phyloP scores from a whole-genome alignment of 2,888 invertebrate species.

The Drosophila putrida region DNA sequence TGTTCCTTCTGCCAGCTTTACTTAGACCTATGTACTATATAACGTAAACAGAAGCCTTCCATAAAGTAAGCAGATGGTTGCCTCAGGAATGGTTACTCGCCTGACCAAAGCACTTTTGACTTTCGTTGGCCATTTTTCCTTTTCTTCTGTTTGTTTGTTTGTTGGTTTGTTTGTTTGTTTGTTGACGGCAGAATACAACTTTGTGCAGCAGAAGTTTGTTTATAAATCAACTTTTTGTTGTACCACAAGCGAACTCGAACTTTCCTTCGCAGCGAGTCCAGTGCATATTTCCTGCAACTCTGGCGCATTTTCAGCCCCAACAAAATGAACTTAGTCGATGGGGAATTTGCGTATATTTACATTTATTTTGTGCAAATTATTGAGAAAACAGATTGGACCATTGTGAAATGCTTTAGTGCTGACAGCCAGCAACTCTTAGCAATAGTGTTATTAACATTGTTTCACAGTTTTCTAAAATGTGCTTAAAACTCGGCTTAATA shows the following conservation, averaged over 20 bases:
- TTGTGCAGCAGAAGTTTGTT: constrained; percentile 69
- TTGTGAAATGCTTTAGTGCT: constrained; percentile 24
- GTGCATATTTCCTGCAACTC: constrained; percentile 45
- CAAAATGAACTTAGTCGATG: constrained; percentile 45
- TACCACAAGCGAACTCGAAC: constrained; percentile 27
- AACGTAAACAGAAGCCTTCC: not conserved
- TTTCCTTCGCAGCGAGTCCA: constrained; percentile 23
- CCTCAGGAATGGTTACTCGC: constrained; percentile 4
- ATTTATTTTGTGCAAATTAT: constrained; percentile 69
- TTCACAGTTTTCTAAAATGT: not conserved
- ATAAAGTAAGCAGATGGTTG: constrained; percentile 24
- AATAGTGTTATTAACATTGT: constrained; percentile 10
- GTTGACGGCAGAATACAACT: constrained; percentile 64
- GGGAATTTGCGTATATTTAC: constrained; percentile 56
- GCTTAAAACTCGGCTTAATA: constrained; percentile 7
- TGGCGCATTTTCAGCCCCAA: constrained; percentile 19
- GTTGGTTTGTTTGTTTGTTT: constrained; percentile 66
- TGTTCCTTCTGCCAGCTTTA: not conserved
- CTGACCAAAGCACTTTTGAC: constrained; percentile 36
- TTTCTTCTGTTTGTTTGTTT: constrained; percentile 33
- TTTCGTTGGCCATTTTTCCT: constrained; percentile 20
- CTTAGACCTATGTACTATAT: not conserved
- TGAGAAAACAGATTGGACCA: constrained; percentile 68
- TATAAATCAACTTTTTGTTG: constrained; percentile 74
- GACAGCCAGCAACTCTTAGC: not conserved